These are phyloP conservation scores for Dicrurus megarhynchus DNA, from an alignment of 2,113 vertebrate species.

Conservation along the genomic window DNA sequence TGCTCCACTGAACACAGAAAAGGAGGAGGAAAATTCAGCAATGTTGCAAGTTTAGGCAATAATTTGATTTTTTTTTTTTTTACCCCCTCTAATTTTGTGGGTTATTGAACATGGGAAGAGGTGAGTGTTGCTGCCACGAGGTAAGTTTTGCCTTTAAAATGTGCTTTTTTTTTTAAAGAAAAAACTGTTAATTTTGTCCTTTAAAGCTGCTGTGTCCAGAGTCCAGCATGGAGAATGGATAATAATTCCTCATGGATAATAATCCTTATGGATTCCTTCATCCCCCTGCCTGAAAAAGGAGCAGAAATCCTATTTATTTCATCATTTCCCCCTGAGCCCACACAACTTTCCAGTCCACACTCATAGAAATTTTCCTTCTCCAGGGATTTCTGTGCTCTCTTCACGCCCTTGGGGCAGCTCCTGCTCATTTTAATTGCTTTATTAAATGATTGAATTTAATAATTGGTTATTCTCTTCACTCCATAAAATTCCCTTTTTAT, in stretches of 20 bases:
- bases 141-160: constrained; percentile 10
- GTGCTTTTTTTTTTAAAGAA: neutral
- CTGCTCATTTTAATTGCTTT: neutral
- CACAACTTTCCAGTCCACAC: neutral
- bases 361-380: neutral
- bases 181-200: neutral
- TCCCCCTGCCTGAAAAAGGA: neutral
- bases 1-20: neutral
- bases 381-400: neutral
- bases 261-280: neutral
- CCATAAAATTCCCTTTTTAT: neutral
- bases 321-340: neutral
- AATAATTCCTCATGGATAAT: neutral
- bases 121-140: neutral
- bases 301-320: neutral
- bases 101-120: neutral
- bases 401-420: neutral
- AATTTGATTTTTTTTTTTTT: neutral
- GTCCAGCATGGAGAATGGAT: neutral
- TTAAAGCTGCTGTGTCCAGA: neutral
- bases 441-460: neutral
- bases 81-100: neutral
- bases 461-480: neutral
- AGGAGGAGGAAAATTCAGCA: neutral
- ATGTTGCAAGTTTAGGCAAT: neutral